Evolutionary conservation across 2,113 vertebrate species (phyloP), one percentile per base, ranked within the genome.

Genomic region (Cairina moschata): DNA sequence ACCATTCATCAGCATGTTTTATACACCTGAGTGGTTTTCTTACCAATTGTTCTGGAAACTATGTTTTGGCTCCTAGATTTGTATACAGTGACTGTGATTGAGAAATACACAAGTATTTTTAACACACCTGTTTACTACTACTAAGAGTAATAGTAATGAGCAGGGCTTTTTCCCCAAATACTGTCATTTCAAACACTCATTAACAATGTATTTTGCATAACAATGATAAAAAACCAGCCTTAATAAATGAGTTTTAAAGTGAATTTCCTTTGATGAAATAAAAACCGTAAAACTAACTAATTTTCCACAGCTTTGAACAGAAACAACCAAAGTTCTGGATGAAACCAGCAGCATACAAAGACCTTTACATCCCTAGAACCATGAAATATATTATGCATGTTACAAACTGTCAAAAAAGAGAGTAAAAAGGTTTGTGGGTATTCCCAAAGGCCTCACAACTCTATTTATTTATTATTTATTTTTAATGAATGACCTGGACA

Each of bases 161-260:
- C 5, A 84, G 20, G 17, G 5, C 0, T 5, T 22, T 60, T 58
- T 14, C 2, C 2, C 8, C 7, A 67, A 71, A 66, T 29, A 75
- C 77, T 21, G 31, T 26, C 2, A 59, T 59, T 83, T 88, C 50
- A 48, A 83, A 32, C 8, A 87, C 8, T 91, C 32, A 25, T 38
- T 81, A 56, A 59, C 42, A 80, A 74, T 0, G 0, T 20, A 48
- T 67, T 90, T 93, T 75, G 13, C 0, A 0, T 50, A 71, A 42
- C 17, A 34, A 40, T 13, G 15, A 67, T n/a, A 82, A 94, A 73
- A 94, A 76, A 3, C 0, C 29, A 55, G 58, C 15, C 80, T 34
- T 56, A 83, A 52, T 14, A 46, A 15, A 25, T 1, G 8, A 63
- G 13, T 40, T 88, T 71, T 17, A 60, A n/a, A 86, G 10, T 13